Evolutionary conservation across 2,113 vertebrate species (phyloP).

Genomic region (Podarcis cretensis): DNA sequence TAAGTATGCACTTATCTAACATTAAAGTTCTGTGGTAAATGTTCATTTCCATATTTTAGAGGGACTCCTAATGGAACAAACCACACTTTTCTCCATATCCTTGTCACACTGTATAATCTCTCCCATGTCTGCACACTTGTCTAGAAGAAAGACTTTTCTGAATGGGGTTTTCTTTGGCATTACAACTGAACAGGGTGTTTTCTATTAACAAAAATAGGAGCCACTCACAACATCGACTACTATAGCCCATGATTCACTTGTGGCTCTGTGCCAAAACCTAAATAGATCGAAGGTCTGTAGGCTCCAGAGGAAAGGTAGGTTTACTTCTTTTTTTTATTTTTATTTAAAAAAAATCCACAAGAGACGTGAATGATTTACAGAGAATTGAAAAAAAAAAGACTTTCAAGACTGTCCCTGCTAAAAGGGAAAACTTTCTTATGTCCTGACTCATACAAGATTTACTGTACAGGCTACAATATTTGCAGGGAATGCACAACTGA

Average conservation of each 20-base stretch:
- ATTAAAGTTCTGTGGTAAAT: slow-evolving; percentile 33
- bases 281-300: slow-evolving; percentile 54
- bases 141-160: slow-evolving; percentile 3
- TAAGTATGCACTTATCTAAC: background rate
- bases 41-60: slow-evolving; percentile 50
- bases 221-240: slow-evolving; percentile 39
- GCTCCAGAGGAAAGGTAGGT: slow-evolving; percentile 56
- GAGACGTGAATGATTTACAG: slow-evolving; percentile 66
- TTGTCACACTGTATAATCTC: background rate
- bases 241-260: slow-evolving; percentile 59
- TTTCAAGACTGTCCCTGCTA: slow-evolving; percentile 41
- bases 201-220: slow-evolving; percentile 46
- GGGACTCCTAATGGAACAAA: slow-evolving; percentile 58
- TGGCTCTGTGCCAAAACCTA: slow-evolving; percentile 66
- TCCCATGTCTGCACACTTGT: background rate
- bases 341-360: slow-evolving; percentile 24
- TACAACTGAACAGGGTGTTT: slow-evolving; percentile 51
- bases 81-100: slow-evolving; percentile 21
- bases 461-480: slow-evolving; percentile 8
- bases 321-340: slow-evolving; percentile 27
- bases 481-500: slow-evolving; percentile 42
- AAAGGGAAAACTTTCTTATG: slow-evolving; percentile 36
- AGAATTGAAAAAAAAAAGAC: slow-evolving; percentile 33
- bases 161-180: slow-evolving; percentile 46
- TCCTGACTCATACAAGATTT: slow-evolving; percentile 30